Base-by-base conservation (phyloP, 2,888 invertebrate genomes). In the Caenorhabditis imperialis region DNA sequence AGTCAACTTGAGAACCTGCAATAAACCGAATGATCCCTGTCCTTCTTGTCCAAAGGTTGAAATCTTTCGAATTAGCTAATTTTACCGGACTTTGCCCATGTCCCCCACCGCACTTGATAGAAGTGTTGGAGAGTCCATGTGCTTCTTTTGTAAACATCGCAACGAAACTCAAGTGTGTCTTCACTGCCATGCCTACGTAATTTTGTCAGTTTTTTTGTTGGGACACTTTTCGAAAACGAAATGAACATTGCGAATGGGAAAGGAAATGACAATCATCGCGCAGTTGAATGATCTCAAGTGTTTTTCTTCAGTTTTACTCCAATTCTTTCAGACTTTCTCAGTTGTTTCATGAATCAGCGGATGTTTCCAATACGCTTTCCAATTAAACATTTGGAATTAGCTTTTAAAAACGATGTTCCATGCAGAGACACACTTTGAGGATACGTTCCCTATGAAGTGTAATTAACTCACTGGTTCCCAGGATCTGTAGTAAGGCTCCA, bases 401-500 rank as follows among this genome's bases (percentile, higher is more conserved):
- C n/a, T n/a, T n/a, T n/a, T n/a, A n/a, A n/a, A n/a, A n/a, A n/a
- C n/a, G n/a, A n/a, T 8, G 35, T 10, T 10, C 35, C 8, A 8
- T 10, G 12, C 12, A 10, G 35, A 12, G 35, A 10, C 35, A 12
- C 8, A 35, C 12, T 10, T 8, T 35, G 12, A 35, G 12, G 10
- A 35, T 8, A 12, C 35, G n/a, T 10, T 53, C 37, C 37, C 14
- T 33, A 53, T 1, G 20, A n/a, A 22, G 10, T 48, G 14, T 7
- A n/a, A n/a, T n/a, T n/a, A 30, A 71, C 84, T 79, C 76, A 89
- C 89, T 63, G 86, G 82, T 42, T 88, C 88, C 96, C 96, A 96
- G 88, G 94, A 94, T 89, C 94, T 94, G 89, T 93, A 95, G 88
- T 92, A 96, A 88, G 95, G 94, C 86, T 94, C 94, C 70, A 95